Evolutionary conservation across 2,113 vertebrate genomes (phyloP).

Genomic region (Rhombomys opimus): DNA sequence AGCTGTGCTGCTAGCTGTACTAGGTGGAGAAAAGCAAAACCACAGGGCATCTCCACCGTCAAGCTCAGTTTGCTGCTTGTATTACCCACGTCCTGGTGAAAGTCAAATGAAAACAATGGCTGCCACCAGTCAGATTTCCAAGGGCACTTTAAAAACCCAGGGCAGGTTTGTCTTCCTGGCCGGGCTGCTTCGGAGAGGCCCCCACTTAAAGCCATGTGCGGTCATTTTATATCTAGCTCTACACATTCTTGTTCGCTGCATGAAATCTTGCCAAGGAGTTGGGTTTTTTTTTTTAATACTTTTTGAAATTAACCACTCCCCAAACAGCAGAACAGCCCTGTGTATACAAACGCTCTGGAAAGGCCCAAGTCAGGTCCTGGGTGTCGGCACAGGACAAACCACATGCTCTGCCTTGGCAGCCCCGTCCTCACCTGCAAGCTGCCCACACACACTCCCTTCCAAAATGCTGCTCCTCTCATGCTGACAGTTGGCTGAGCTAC

Average conservation of each 20-base stretch:
- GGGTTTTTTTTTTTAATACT: constrained; percentile 53
- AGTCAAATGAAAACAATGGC: constrained; percentile 62
- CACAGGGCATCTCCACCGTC: constrained; percentile 1
- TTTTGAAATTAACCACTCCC: constrained; percentile 70
- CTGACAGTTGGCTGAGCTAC: constrained; percentile 64
- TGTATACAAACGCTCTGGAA: constrained; percentile 69
- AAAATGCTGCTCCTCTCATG: constrained; percentile 63
- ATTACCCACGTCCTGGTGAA: constrained; percentile 50
- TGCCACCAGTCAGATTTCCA: constrained; percentile 40
- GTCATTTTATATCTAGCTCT: constrained; percentile 58
- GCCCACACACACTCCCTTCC: constrained; percentile 77
- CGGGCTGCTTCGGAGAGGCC: constrained; percentile 26
- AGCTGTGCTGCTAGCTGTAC: background rate
- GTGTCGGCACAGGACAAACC: constrained; percentile 79
- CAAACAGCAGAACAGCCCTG: constrained; percentile 74
- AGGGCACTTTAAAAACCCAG: constrained; percentile 35
- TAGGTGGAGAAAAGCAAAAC: constrained; percentile 52
- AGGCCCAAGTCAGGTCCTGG: constrained; percentile 73
- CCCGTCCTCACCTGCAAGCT: constrained; percentile 76
- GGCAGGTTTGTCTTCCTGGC: constrained; percentile 47
- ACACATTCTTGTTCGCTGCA: constrained; percentile 44
- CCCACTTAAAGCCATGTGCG: constrained; percentile 1
- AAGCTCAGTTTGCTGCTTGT: background rate
- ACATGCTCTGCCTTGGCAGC: constrained; percentile 78
- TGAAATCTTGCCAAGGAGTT: constrained; percentile 49